phyloP scores from a whole-genome alignment of 1,140 invertebrate genomes.

The Drosophila micromelanica region DNA sequence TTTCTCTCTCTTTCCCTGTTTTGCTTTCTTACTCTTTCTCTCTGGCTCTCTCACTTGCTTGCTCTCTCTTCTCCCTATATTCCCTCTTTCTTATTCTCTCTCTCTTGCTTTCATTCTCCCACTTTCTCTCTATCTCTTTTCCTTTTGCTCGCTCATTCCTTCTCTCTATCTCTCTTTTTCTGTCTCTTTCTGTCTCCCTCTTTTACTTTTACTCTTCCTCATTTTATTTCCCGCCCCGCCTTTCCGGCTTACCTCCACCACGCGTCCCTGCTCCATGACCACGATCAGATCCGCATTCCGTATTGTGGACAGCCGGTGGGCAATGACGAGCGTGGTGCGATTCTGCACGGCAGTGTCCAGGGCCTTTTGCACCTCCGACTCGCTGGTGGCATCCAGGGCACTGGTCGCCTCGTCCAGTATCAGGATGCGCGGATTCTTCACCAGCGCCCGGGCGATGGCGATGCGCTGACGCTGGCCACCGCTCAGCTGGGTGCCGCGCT shows the following conservation, averaged over 20 bases:
- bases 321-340: slow-evolving; percentile 94
- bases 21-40: no score
- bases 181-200: no score
- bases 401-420: slow-evolving; percentile 97
- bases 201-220: no score
- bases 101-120: no score
- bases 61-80: no score
- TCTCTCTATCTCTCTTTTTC: no score
- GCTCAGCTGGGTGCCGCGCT: slow-evolving; percentile 94
- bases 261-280: slow-evolving; percentile 91
- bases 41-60: no score
- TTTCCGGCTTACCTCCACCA: slow-evolving; percentile 89
- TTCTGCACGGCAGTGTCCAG: slow-evolving; percentile 91
- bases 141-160: no score
- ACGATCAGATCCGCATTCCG: slow-evolving; percentile 95
- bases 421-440: slow-evolving; percentile 94
- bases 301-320: slow-evolving; percentile 94
- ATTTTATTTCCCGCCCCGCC: no score
- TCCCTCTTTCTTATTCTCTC: no score
- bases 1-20: no score
- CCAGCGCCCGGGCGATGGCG: slow-evolving; percentile 94
- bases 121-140: no score
- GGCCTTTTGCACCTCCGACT: slow-evolving; percentile 93
- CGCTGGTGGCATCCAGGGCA: slow-evolving; percentile 95
- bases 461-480: slow-evolving; percentile 97